Base-by-base conservation (phyloP, 2,113 vertebrate genomes). In the Camarhynchus parvulus region DNA sequence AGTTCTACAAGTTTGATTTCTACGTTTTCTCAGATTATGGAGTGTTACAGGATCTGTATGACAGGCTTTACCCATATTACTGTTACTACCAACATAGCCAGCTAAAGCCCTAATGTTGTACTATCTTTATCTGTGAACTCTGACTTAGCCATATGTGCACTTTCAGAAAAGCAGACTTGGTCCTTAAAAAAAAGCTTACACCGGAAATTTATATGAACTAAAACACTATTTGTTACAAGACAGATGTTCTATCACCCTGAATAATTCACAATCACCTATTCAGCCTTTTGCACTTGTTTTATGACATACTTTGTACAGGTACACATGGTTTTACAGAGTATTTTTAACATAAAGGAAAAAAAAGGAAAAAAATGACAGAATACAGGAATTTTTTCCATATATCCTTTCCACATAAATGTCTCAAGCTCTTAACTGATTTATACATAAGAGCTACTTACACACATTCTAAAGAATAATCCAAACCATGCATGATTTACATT, bases 1-100 rank as follows among this genome's bases (percentile, higher is more conserved):
- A 95, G 90, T 97, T 97, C 97, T 97, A 89, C 89, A 97, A 94
- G 96, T 97, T 97, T 97, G 95, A 97, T 95, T 98, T 92, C 92
- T 93, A 50, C 83, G 82, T 96, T 97, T 97, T 95, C 96, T 97
- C 96, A 81, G 97, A 98, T 97, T 97, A 96, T 63, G 83, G 86
- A 95, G 92, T 80, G 94, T 97, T 97, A 97, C 87, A 86, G 94
- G 96, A 96, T 97, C 95, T 91, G 88, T 95, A 95, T 96, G 72
- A 97, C 70, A 96, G 85, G 77, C 89, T 95, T 96, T 84, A 97
- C 93, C 87, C 84, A 77, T 79, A 94, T 97, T 96, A 97, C 84
- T 92, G 70, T 81, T 96, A 94, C 88, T 92, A 96, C 73, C 90
- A 94, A 74, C 58, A 96, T 5, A 80, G 87, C 46, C 70, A 86